Evolutionary conservation across 2,888 invertebrate species (phyloP).

Genomic region (Parascotia fuliginaria): DNA sequence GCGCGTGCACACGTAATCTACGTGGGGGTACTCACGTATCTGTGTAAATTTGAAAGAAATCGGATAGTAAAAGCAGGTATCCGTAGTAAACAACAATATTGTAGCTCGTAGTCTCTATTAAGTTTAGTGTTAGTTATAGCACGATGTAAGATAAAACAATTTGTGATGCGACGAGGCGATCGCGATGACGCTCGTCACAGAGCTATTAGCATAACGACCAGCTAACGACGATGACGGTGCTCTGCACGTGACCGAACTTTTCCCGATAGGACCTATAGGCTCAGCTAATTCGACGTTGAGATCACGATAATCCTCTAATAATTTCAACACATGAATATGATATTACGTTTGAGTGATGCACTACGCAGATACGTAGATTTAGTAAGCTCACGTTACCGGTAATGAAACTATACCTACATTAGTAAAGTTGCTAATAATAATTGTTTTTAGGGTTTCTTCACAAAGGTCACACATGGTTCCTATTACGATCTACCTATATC

Average conservation of each 20-base stretch:
- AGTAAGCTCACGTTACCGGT: neutral
- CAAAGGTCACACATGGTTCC: too few relatives aligned
- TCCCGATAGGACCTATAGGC: conserved; percentile 15
- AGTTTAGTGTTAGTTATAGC: conserved; percentile 1
- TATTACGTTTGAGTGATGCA: neutral
- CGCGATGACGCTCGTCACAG: conserved; percentile 31
- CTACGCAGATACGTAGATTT: neutral
- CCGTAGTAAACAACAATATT: neutral
- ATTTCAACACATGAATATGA: neutral
- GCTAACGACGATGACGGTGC: conserved; percentile 49
- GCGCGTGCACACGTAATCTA: too few relatives aligned
- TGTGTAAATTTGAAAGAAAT: too few relatives aligned
- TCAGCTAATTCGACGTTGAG: conserved; percentile 1
- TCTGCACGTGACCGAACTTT: conserved; percentile 36
- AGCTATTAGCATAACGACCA: conserved; percentile 59
- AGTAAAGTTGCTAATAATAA: too few relatives aligned
- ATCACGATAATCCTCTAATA: conserved; percentile 8
- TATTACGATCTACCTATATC: too few relatives aligned
- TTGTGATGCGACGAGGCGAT: conserved; percentile 35
- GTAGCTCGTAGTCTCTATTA: neutral
- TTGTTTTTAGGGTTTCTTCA: too few relatives aligned
- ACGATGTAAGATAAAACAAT: conserved; percentile 21
- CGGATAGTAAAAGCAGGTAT: neutral
- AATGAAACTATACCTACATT: too few relatives aligned
- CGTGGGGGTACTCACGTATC: too few relatives aligned